phyloP scores from a whole-genome alignment of 1,140 invertebrate genomes.

The Hesperophylax magnus region DNA sequence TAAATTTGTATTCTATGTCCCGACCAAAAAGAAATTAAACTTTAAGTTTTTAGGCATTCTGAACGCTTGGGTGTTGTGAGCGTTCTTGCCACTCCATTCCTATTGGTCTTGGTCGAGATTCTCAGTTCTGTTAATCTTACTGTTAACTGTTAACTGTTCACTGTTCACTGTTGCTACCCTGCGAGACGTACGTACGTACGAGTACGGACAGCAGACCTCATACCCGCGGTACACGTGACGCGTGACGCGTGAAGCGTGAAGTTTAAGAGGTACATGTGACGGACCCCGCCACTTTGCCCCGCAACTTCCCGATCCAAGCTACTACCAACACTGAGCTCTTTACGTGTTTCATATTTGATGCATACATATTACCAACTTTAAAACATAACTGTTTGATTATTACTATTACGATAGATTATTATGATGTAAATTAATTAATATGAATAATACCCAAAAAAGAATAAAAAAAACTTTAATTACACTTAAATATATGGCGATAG shows the following conservation, averaged over 20 bases:
- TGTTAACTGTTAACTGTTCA: no score
- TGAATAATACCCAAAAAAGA: conserved; percentile 56
- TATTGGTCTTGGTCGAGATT: no score
- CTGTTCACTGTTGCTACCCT: no score
- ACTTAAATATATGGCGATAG: conserved; percentile 58
- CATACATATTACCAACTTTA: conserved; percentile 32
- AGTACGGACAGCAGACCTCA: no score
- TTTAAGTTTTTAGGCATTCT: conserved; percentile 26
- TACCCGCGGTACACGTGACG: no score
- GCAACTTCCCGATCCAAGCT: neutral
- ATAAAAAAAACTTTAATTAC: conserved; percentile 57
- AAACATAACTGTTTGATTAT: conserved; percentile 57
- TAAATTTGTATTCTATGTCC: conserved; percentile 49
- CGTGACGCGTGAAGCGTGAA: no score
- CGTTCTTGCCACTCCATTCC: neutral
- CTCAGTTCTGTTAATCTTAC: neutral
- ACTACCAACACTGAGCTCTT: conserved; percentile 35
- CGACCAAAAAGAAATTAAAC: conserved; percentile 51
- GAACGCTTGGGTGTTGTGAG: neutral
- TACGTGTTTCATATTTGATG: conserved; percentile 52
- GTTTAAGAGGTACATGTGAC: no score
- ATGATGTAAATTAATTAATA: conserved; percentile 57
- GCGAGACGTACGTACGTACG: no score
- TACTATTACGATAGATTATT: conserved; percentile 58
- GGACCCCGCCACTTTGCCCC: neutral